Conservation (phyloP, 2,888 invertebrate species). For the Schizaphis graminum region DNA sequence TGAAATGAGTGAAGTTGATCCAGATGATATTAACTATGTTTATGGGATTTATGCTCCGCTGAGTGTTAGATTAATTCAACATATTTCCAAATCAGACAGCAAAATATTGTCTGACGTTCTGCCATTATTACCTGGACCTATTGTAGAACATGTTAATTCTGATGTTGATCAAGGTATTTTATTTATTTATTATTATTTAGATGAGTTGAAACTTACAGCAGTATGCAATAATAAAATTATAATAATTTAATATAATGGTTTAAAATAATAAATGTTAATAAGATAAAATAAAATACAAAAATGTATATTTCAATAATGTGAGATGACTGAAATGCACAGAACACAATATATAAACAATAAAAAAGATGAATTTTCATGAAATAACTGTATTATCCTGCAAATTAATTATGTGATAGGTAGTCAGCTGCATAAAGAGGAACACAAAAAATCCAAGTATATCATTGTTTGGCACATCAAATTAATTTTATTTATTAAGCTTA, state of each 20-base stretch:
- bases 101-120: slow-evolving; percentile 87
- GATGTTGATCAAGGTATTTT: slow-evolving; percentile 52
- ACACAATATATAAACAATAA: too few species aligned
- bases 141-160: slow-evolving; percentile 71
- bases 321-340: background rate
- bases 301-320: background rate
- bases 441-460: too few species aligned
- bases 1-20: slow-evolving; percentile 83
- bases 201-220: background rate
- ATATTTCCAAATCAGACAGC: slow-evolving; percentile 81
- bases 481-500: too few species aligned
- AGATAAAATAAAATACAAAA: background rate
- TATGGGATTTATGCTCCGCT: slow-evolving; percentile 95
- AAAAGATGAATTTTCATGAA: too few species aligned
- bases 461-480: too few species aligned
- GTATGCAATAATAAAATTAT: background rate
- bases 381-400: too few species aligned
- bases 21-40: slow-evolving; percentile 91
- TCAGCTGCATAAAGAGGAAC: background rate
- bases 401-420: background rate
- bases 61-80: slow-evolving; percentile 87
- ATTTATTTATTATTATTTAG: background rate
- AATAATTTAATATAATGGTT: background rate
- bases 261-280: background rate
- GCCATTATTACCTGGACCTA: slow-evolving; percentile 84